Conservation (phyloP, 2,888 invertebrate genomes). For the Diplolepis rosae region DNA sequence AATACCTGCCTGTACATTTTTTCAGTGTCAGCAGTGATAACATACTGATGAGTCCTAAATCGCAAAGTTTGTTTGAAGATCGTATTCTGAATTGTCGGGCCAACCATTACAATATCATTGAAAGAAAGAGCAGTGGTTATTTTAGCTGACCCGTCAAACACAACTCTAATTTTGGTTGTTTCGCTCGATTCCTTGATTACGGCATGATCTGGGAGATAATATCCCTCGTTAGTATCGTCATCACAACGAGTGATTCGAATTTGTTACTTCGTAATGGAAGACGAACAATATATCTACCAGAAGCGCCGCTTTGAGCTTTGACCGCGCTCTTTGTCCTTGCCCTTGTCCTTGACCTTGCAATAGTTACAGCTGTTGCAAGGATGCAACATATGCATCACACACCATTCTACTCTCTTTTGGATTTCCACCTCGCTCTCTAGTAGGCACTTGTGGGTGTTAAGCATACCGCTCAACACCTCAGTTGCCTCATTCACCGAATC, state of each 20-base stretch:
- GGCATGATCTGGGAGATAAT: conserved; percentile 30
- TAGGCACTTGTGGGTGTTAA: too few species aligned
- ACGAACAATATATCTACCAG: conserved; percentile 13
- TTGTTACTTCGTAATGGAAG: conserved; percentile 13
- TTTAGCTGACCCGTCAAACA: conserved; percentile 34
- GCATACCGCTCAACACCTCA: too few species aligned
- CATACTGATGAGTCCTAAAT: conserved; percentile 54
- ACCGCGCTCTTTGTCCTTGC: too few species aligned
- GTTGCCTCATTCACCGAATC: too few species aligned
- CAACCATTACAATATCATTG: conserved; percentile 56
- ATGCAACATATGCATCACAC: too few species aligned
- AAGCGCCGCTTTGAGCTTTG: not conserved
- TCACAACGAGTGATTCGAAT: not conserved
- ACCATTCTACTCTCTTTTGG: too few species aligned
- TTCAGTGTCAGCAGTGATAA: conserved; percentile 57
- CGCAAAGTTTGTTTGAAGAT: conserved; percentile 53
- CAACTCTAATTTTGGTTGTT: conserved; percentile 29
- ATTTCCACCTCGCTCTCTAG: too few species aligned
- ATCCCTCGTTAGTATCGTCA: conserved; percentile 9
- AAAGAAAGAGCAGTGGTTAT: conserved; percentile 46
- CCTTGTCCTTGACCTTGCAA: too few species aligned
- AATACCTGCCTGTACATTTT: too few species aligned
- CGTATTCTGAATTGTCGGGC: conserved; percentile 56
- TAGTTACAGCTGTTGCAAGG: too few species aligned
- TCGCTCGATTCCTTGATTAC: conserved; percentile 9